Conservation (phyloP, 1,140 invertebrate genomes). For the Drosophila ficusphila region DNA sequence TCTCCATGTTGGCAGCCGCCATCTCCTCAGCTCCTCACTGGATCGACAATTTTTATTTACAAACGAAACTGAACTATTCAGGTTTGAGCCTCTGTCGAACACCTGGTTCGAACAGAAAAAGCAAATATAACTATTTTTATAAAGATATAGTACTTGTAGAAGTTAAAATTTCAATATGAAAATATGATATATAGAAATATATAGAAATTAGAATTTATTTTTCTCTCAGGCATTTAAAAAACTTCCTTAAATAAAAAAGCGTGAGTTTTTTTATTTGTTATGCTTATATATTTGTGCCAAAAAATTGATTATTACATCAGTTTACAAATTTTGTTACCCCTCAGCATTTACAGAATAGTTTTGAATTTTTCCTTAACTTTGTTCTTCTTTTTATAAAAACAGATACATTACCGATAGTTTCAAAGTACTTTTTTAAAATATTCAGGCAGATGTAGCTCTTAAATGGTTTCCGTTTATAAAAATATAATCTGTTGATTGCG, state of each 20-base stretch:
- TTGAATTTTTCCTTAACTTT: background rate
- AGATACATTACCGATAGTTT: background rate
- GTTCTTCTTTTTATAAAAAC: constrained; percentile 7
- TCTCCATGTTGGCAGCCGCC: constrained; percentile 85
- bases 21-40: constrained; percentile 19
- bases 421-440: constrained; percentile 22
- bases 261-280: constrained; percentile 16
- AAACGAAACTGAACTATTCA: constrained; percentile 12
- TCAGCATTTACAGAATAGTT: constrained; percentile 3
- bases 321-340: constrained; percentile 7
- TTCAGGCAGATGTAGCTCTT: constrained; percentile 41
- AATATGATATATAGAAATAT: too few species aligned
- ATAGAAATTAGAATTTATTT: too few species aligned
- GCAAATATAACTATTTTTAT: background rate
- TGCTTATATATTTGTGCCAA: constrained; percentile 40
- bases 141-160: background rate
- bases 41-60: constrained; percentile 16
- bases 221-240: too few species aligned
- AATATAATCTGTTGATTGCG: constrained; percentile 30
- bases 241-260: background rate
- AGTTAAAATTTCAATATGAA: too few species aligned
- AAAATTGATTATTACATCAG: constrained; percentile 9
- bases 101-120: background rate
- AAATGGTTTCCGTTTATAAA: constrained; percentile 27
- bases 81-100: background rate